Percentiles rank a stretch among this genome's conserved stretches.
phyloP scores from a whole-genome alignment of 2,888 invertebrate genomes.

The Coecobrya sp. region DNA sequence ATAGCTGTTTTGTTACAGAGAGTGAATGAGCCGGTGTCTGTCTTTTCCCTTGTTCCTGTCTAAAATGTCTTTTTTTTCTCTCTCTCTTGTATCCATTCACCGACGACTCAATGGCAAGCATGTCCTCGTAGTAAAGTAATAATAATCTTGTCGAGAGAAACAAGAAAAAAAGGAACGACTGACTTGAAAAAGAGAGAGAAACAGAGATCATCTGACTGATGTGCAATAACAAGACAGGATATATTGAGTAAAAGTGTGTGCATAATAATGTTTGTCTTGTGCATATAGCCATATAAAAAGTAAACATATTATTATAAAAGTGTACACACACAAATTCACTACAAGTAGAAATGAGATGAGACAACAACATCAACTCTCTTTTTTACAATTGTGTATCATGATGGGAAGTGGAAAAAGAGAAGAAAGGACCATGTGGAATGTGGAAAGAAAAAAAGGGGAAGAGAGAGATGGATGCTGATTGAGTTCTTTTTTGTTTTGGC shows the following conservation, averaged over 20 bases:
- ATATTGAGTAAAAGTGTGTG: constrained; percentile 45
- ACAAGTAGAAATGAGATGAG: neutral
- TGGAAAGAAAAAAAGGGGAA: constrained; percentile 54
- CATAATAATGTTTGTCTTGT: constrained; percentile 10
- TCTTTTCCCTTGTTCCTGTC: constrained; percentile 27
- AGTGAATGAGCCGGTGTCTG: constrained; percentile 64
- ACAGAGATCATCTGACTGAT: constrained; percentile 77
- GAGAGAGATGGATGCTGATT: constrained; percentile 64
- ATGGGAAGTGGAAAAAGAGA: constrained; percentile 54
- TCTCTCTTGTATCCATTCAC: constrained; percentile 53
- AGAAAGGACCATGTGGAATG: constrained; percentile 79
- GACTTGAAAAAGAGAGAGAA: constrained; percentile 43
- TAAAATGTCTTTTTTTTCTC: constrained; percentile 56
- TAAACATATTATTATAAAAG: constrained; percentile 50
- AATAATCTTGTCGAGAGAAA: constrained; percentile 51
- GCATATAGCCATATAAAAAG: constrained; percentile 17
- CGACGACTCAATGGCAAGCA: constrained; percentile 57
- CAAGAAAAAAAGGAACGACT: constrained; percentile 40
- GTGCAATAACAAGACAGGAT: constrained; percentile 70
- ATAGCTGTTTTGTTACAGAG: constrained; percentile 21
- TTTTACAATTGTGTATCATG: constrained; percentile 60
- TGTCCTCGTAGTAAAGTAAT: constrained; percentile 22
- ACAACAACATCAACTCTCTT: constrained; percentile 59
- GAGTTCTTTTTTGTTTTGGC: constrained; percentile 63
- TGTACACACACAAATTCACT: constrained; percentile 11